Base-by-base conservation (phyloP, 2,888 invertebrate species). In the Troides aeacus region DNA sequence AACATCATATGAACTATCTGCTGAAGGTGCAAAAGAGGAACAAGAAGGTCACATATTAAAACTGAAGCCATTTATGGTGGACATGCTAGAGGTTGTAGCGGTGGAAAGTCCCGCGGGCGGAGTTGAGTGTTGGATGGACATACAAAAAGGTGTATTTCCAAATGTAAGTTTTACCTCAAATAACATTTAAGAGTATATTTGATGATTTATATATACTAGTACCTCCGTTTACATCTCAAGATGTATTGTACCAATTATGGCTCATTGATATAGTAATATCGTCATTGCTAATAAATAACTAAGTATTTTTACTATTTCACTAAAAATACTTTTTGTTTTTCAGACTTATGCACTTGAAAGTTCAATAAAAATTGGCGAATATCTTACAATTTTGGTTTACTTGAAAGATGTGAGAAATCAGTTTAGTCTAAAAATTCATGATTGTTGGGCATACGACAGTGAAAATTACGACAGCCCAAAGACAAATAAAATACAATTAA, bases 51-150 rank as follows among this genome's bases (percentile, higher is more conserved):
- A 92, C 70, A 84, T 84, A 0, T 78, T 88, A 17, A 92, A 89
- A 72, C 89, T 95, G 75, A 94, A 94, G 76, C 95, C 95, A 0
- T 95, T 95, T 77, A 94, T 95, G 81, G 95, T 94, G 0, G 95
- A 95, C 74, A 95, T 95, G 95, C 83, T 95, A 36, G 95, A 95
- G 76, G 94, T 95, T 0, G 93, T 95, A 2, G 94, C 94, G 0
- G 95, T 95, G 0, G 94, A 95, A 30, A 94, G 95, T 0, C 92
- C 94, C 0, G 94, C 93, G 18, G 94, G 95, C 5, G 94, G 94
- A 0, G 93, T 96, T 0, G 95, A 96, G 76, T 95, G 95, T 84
- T 96, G 96, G 95, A 96, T 96, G 96, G 96, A 96, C 75, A 95
- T 96, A 71, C 95, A 95, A 77, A 93, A 93, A 74, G 96, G 96